phyloP scores from a whole-genome alignment of 2,113 vertebrate species.

The Nicator chloris region DNA sequence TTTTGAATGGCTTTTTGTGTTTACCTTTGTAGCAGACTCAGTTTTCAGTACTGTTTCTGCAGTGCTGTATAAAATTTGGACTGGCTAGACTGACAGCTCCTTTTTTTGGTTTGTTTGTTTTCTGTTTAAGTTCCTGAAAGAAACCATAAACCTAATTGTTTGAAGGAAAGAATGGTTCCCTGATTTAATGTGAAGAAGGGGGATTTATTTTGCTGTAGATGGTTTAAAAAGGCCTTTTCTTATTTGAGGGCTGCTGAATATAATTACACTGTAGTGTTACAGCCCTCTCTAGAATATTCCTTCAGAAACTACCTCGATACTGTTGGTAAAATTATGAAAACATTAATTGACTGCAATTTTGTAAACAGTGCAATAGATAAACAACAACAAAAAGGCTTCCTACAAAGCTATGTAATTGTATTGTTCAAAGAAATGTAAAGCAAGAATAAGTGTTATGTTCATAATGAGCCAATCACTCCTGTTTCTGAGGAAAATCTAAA shows the following conservation, averaged over 20 bases:
- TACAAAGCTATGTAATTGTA: background rate
- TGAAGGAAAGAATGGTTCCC: background rate
- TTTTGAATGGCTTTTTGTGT: background rate
- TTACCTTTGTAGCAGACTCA: background rate
- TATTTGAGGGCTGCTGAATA: background rate
- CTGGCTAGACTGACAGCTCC: background rate
- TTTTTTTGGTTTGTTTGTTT: background rate
- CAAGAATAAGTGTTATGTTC: background rate
- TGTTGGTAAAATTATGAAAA: background rate
- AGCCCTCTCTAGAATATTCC: background rate
- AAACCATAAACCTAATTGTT: background rate
- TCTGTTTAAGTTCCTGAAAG: background rate
- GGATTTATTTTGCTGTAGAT: background rate
- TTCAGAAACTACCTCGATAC: background rate
- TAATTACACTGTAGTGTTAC: background rate
- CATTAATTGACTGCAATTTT: background rate
- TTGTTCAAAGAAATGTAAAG: background rate
- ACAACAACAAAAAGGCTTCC: background rate
- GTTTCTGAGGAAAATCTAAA: background rate
- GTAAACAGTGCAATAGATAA: background rate
- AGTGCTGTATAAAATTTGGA: background rate
- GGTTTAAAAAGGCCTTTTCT: background rate
- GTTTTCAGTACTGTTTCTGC: background rate
- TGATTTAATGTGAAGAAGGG: background rate
- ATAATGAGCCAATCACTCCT: background rate